These are phyloP conservation scores for Eustalomyia histrio DNA, from an alignment of 2,888 invertebrate genomes.

Conservation along the genomic window DNA sequence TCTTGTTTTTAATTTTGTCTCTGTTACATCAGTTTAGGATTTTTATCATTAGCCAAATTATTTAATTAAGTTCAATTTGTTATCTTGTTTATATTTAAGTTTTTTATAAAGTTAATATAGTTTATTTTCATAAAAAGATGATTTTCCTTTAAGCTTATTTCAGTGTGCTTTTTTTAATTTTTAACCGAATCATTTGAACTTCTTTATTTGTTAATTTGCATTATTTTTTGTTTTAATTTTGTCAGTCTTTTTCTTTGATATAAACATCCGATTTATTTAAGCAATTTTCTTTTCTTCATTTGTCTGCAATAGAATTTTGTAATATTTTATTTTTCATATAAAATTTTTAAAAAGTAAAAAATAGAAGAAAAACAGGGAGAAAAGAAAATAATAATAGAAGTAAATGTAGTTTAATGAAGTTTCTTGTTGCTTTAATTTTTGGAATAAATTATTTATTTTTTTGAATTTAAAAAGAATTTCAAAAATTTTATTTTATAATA, in stretches of 20 bases:
- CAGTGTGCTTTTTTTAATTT: background rate
- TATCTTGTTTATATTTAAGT: conserved; percentile 39
- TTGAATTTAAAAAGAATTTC: background rate
- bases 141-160: background rate
- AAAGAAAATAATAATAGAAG: conserved; percentile 47
- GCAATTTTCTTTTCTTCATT: conserved; percentile 76
- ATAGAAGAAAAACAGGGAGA: conserved; percentile 49
- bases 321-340: conserved; percentile 34
- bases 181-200: background rate
- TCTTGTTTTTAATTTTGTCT: background rate
- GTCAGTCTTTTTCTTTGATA: conserved; percentile 72
- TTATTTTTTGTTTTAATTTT: conserved; percentile 44
- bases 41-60: conserved; percentile 10
- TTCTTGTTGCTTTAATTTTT: conserved; percentile 48
- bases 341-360: conserved; percentile 34
- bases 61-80: conserved; percentile 26
- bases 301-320: conserved; percentile 75
- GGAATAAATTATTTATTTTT: conserved; percentile 29
- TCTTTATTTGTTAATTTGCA: conserved; percentile 40
- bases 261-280: conserved; percentile 79
- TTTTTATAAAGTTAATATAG: conserved; percentile 26
- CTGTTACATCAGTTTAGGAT: background rate
- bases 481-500: conserved; percentile 5
- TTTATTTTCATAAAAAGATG: background rate
- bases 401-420: conserved; percentile 58